A percentile compares a stretch with the other conserved stretches of the same genome.
Evolutionary conservation across 2,113 vertebrate genomes (phyloP).

Genomic region (Takifugu flavidus): DNA sequence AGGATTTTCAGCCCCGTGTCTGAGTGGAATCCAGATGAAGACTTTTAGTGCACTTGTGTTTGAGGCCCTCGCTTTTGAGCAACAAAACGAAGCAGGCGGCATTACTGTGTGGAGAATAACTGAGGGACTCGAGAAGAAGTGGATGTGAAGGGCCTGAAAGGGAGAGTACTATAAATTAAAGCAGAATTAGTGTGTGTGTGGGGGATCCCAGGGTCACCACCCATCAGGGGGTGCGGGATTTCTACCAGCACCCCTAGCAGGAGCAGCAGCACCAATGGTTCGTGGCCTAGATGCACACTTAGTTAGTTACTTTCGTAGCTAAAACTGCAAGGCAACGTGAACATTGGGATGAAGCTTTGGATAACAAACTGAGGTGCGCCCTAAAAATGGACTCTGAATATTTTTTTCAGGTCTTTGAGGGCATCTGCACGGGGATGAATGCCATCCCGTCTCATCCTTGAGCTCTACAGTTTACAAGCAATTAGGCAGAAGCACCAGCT

Average conservation of each 20-base stretch:
- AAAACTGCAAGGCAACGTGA: background rate
- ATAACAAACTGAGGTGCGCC: background rate
- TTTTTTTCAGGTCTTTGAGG: slow-evolving; percentile 10
- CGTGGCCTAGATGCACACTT: slow-evolving; percentile 18
- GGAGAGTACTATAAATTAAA: slow-evolving; percentile 55
- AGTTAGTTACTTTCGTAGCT: slow-evolving; percentile 14
- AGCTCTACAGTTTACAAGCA: slow-evolving; percentile 14
- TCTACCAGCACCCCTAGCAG: slow-evolving; percentile 51
- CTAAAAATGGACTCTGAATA: too few species aligned
- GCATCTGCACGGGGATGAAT: too few species aligned
- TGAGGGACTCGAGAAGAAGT: slow-evolving; percentile 9
- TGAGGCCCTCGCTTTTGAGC: slow-evolving; percentile 5
- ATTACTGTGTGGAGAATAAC: slow-evolving; percentile 27
- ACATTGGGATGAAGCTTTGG: background rate
- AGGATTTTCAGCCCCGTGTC: slow-evolving; percentile 21
- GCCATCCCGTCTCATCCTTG: background rate
- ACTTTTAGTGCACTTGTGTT: slow-evolving; percentile 19
- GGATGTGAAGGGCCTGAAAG: too few species aligned
- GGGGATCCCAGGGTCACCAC: slow-evolving; percentile 34
- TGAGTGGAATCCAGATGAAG: slow-evolving; percentile 28
- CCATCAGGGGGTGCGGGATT: slow-evolving; percentile 51
- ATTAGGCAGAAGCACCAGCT: slow-evolving; percentile 23
- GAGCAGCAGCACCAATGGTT: slow-evolving; percentile 7
- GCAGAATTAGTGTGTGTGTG: slow-evolving; percentile 19
- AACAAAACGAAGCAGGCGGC: slow-evolving; percentile 29